Conservation (phyloP, 2,113 vertebrate genomes). For the Corythornis cristatus region DNA sequence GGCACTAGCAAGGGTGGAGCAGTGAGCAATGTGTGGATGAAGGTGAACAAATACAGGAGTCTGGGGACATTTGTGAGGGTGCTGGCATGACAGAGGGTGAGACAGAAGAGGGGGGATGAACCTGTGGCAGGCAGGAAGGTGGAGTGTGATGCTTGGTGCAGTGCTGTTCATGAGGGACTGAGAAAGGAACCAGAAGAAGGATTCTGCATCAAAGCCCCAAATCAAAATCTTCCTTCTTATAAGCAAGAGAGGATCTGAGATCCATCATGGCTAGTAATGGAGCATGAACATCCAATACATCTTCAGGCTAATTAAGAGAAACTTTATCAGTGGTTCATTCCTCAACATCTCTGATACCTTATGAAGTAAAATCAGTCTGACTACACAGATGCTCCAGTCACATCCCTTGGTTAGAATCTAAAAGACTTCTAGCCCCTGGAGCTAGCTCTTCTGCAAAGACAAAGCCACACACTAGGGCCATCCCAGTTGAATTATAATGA, state of each 20-base stretch:
- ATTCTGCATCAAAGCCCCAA: not conserved
- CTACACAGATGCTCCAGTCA: not conserved
- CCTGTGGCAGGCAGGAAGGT: not conserved
- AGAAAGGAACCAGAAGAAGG: not conserved
- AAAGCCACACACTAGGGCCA: not conserved
- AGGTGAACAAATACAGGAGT: not conserved
- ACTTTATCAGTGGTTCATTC: not conserved
- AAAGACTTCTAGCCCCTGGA: not conserved
- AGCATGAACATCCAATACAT: not conserved
- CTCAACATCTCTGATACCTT: not conserved
- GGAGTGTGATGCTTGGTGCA: not conserved
- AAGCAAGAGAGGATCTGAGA: not conserved
- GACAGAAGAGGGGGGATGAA: not conserved
- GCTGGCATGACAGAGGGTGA: not conserved
- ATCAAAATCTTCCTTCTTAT: not conserved
- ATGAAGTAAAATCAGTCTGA: not conserved
- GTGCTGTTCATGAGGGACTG: accelerated
- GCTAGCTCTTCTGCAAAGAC: not conserved
- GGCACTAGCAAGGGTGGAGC: not conserved
- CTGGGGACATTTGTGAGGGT: not conserved
- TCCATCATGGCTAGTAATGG: not conserved
- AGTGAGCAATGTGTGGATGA: not conserved
- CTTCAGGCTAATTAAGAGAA: not conserved
- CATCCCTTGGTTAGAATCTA: not conserved
- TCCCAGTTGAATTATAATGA: not conserved